Base-by-base conservation (phyloP, 2,113 vertebrate species). In the Perca flavescens region DNA sequence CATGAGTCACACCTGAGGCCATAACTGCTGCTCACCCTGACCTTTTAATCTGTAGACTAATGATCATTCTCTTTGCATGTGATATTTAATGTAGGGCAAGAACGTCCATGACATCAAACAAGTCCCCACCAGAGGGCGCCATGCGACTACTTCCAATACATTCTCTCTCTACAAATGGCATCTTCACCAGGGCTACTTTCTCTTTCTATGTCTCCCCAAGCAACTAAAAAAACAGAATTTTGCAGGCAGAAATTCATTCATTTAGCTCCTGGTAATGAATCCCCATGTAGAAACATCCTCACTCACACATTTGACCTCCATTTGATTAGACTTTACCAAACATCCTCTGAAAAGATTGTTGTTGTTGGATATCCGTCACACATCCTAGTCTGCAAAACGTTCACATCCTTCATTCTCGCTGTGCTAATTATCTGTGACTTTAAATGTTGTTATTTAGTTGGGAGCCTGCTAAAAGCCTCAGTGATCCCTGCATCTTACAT, bases 41-140 rank as follows among this genome's bases (percentile, higher is more conserved):
- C 31, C 34, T 74, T 4, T 50, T n/a, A 2, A 34, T 34, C 10
- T 47, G 22, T 19, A 10, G 11, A 40, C 52, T 13, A 10, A 43
- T 66, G 11, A 40, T n/a, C 8, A 6, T 36, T 6, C 1, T 52
- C 3, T 47, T 12, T 66, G 16, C 66, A 67, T 65, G 77, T 79
- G 72, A 71, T 25, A 5, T 31, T 77, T 22, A 36, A 2, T 11
- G 2, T 4, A 40, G 14, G 57, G 8, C 19, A 40, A 16, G 28
- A n/a, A 25, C 4, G 22, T 13, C 8, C 14, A 8, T 56, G 16
- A 70, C 4, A 34, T 40, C 2, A n/a, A 17, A n/a, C 13, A 16
- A 40, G 2, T 54, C 2, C 0, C 80, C 89, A 88, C 67, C 17
- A 92, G 91, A 85, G 79, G 89, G 87, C 58, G 65, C 68, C 66